A percentile compares a stretch with the other conserved stretches of the same genome.
phyloP scores from a whole-genome alignment of 2,888 invertebrate species.

The Brenthis hecate region DNA sequence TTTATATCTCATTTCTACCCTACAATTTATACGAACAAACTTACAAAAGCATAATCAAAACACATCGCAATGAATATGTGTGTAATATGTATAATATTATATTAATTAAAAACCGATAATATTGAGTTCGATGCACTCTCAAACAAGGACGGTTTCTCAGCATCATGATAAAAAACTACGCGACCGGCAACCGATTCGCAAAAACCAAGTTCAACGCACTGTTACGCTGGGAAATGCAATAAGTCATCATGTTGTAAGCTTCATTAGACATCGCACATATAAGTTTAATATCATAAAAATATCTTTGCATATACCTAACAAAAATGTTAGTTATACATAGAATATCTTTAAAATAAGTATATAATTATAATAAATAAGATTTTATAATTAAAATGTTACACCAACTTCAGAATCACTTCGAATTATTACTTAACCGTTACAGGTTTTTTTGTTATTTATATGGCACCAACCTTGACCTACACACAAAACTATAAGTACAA shows the following conservation, averaged over 20 bases:
- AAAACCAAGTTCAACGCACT: constrained; percentile 72
- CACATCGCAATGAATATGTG: neutral
- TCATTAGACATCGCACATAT: constrained; percentile 1
- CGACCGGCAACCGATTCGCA: constrained; percentile 61
- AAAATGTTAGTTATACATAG: too few relatives aligned
- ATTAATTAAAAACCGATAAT: constrained; percentile 16
- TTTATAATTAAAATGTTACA: too few relatives aligned
- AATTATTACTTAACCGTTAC: too few relatives aligned
- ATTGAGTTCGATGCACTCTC: constrained; percentile 36
- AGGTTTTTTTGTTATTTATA: too few relatives aligned
- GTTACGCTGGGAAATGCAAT: constrained; percentile 37
- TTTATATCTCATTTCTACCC: too few relatives aligned
- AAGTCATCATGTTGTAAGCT: constrained; percentile 6
- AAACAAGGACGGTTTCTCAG: constrained; percentile 25
- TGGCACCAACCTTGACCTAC: too few relatives aligned
- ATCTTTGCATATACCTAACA: neutral
- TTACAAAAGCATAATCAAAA: neutral
- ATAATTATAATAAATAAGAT: too few relatives aligned
- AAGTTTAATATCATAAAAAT: neutral
- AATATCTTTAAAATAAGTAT: too few relatives aligned
- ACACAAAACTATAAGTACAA: too few relatives aligned
- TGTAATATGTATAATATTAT: neutral
- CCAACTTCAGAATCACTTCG: too few relatives aligned
- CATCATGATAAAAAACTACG: constrained; percentile 38
- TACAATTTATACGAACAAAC: too few relatives aligned